Evolutionary conservation across 53 echinoderm and acorn worm genomes (phyloP).

Genomic region (Actinopyga echinites): DNA sequence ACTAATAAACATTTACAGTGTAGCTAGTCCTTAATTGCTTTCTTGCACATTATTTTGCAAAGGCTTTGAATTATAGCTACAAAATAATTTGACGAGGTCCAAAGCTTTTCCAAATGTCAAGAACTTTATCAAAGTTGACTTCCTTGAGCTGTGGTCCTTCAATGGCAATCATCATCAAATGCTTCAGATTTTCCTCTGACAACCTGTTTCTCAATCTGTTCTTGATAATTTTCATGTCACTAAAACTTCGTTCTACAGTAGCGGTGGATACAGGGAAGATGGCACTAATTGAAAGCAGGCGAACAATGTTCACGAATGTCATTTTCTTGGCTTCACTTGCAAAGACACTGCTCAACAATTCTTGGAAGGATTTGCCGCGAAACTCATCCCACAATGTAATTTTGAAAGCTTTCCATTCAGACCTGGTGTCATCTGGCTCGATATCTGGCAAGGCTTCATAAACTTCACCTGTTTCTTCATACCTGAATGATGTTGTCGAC

Average conservation of each 20-base stretch:
- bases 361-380: background rate
- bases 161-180: slow-evolving; percentile 17
- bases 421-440: slow-evolving; percentile 11
- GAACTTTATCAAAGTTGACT: slow-evolving; percentile 20
- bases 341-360: slow-evolving; percentile 11
- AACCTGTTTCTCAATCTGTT: slow-evolving; percentile 8
- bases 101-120: slow-evolving; percentile 4
- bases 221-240: background rate
- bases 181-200: background rate
- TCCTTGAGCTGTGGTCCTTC: background rate
- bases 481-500: background rate
- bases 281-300: background rate
- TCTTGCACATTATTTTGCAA: too few relatives aligned
- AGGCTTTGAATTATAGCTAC: background rate
- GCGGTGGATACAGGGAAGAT: slow-evolving; percentile 2
- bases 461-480: slow-evolving; percentile 9
- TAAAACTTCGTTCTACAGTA: background rate
- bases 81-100: background rate
- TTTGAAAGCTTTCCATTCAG: slow-evolving; percentile 6
- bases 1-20: too few relatives aligned
- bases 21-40: too few relatives aligned
- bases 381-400: slow-evolving; percentile 23
- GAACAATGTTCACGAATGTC: background rate
- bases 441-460: background rate
- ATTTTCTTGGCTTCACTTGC: slow-evolving; percentile 7